Percentiles rank a stretch among this genome's conserved stretches.
These are phyloP conservation scores for Actinostola sp. DNA, from an alignment of 92 coral and sea anemone species.

Conservation along the genomic window DNA sequence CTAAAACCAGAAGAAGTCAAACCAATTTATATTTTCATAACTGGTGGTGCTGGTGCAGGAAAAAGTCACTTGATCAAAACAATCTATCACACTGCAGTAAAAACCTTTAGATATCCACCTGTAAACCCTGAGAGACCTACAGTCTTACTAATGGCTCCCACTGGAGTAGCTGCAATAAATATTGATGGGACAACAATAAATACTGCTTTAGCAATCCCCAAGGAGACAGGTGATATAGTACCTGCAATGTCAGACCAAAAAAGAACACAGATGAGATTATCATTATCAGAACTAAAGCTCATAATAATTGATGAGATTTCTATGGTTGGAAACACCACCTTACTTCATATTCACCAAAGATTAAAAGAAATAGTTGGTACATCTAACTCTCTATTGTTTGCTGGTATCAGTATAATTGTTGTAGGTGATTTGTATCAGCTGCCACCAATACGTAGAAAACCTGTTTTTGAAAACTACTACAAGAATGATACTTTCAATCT, in stretches of 20 bases:
- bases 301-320: conserved; percentile 58
- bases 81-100: conserved; percentile 58
- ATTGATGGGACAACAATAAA: no score
- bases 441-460: no score
- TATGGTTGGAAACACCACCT: conserved; percentile 58
- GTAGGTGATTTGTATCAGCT: conserved; percentile 64
- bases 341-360: conserved; percentile 72
- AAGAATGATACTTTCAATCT: conserved; percentile 47
- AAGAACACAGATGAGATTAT: no score
- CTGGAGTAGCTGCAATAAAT: no score
- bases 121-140: conserved; percentile 63
- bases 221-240: no score
- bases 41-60: conserved; percentile 83
- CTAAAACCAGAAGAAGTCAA: conserved; percentile 39
- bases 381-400: no score
- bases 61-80: conserved; percentile 60
- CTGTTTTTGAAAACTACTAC: conserved; percentile 53
- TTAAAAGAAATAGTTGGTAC: no score
- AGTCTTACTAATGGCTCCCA: no score
- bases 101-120: conserved; percentile 57
- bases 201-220: no score
- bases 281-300: no score
- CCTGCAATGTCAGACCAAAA: no score
- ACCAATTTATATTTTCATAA: conserved; percentile 59
- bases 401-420: conserved; percentile 55